Conservation (phyloP, 2,113 vertebrate species). For the Pica pica region DNA sequence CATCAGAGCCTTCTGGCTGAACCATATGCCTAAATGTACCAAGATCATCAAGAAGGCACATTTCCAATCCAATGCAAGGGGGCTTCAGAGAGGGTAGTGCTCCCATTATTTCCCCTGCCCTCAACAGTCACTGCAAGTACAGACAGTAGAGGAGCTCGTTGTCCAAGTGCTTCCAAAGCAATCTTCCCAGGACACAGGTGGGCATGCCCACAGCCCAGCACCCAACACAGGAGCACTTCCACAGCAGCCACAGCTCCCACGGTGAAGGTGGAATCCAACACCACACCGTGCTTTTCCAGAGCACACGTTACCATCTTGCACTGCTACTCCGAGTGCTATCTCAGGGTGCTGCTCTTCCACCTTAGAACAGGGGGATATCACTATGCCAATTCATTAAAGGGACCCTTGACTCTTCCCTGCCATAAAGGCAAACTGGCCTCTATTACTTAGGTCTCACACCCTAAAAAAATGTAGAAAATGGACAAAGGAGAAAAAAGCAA, state of each 20-base stretch:
- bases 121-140: neutral
- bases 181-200: neutral
- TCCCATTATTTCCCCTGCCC: neutral
- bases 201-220: neutral
- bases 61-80: neutral
- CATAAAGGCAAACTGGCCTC: neutral
- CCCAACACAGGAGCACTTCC: too few relatives aligned
- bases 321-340: neutral
- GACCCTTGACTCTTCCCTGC: neutral
- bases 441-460: neutral
- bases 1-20: neutral
- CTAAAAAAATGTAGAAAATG: neutral
- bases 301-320: rapidly evolving
- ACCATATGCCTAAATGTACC: neutral
- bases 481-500: neutral
- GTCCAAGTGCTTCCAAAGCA: neutral
- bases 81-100: neutral
- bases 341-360: neutral
- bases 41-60: neutral
- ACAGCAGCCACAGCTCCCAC: neutral
- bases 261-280: neutral
- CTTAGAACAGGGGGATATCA: neutral
- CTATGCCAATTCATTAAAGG: neutral
- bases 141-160: neutral
- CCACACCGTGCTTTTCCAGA: neutral